A percentile compares a stretch with the other conserved stretches of the same genome.
Conservation (phyloP, 2,113 vertebrate genomes). For the Canis aureus region DNA sequence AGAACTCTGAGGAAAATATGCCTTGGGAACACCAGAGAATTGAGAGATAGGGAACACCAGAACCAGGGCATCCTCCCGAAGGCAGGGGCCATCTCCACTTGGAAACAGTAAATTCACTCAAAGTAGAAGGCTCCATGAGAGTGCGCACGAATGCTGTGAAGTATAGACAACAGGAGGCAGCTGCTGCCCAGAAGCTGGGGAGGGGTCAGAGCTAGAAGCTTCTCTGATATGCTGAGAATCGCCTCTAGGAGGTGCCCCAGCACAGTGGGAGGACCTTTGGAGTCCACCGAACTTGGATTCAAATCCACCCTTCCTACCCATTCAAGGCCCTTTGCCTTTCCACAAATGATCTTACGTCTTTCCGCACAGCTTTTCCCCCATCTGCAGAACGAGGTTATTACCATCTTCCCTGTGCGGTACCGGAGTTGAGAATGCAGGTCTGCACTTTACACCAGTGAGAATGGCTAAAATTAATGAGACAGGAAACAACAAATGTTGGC, state of each 20-base stretch:
- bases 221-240: background rate
- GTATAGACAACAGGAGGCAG: background rate
- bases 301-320: background rate
- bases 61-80: background rate
- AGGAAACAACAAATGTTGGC: too few relatives aligned
- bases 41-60: background rate
- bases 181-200: background rate
- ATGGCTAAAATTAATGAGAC: too few relatives aligned
- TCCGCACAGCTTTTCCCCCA: background rate
- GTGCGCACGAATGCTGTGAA: rapidly evolving
- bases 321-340: background rate
- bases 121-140: background rate
- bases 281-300: background rate
- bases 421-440: background rate
- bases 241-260: background rate
- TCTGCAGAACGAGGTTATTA: background rate
- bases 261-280: background rate
- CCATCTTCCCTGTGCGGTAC: background rate
- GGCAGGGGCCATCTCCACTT: background rate
- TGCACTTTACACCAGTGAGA: too few relatives aligned
- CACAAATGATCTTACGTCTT: background rate
- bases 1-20: background rate
- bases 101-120: background rate
- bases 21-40: background rate
- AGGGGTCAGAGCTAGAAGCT: background rate